A percentile compares a stretch with the other conserved stretches of the same genome.
These are phyloP conservation scores for Leptocoma aspasia DNA, from an alignment of 2,113 vertebrate genomes.

Conservation along the genomic window DNA sequence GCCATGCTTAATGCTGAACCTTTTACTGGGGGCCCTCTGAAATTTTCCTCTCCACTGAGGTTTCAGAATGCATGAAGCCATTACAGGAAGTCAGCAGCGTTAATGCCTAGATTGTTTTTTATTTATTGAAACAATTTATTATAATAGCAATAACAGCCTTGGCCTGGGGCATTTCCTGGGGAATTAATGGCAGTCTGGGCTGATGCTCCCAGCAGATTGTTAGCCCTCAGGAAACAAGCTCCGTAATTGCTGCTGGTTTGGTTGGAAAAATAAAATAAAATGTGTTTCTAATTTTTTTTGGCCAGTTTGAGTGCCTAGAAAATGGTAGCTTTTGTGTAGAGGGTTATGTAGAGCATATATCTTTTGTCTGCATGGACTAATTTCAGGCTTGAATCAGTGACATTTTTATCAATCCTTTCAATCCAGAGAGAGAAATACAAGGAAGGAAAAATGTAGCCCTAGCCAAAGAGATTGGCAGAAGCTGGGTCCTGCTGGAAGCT, in stretches of 20 bases:
- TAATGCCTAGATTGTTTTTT: slow-evolving; percentile 49
- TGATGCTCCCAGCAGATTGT: slow-evolving; percentile 55
- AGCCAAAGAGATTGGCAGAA: background rate
- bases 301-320: background rate
- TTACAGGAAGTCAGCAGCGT: slow-evolving; percentile 14
- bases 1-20: background rate
- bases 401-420: background rate
- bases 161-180: slow-evolving; percentile 53
- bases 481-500: background rate
- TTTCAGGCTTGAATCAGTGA: background rate
- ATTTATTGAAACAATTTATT: slow-evolving; percentile 61
- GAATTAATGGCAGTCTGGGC: slow-evolving; percentile 53
- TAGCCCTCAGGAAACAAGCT: slow-evolving; percentile 47
- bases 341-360: background rate
- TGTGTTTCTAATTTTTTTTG: slow-evolving; percentile 58
- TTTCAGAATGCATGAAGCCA: slow-evolving; percentile 22
- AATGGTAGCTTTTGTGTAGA: background rate
- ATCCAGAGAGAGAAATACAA: background rate
- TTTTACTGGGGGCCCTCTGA: slow-evolving; percentile 7
- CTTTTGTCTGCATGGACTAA: background rate
- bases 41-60: slow-evolving; percentile 19
- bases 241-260: slow-evolving; percentile 5
- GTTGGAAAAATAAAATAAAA: slow-evolving; percentile 53
- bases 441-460: background rate
- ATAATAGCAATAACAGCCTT: slow-evolving; percentile 51